Percentiles rank a stretch among this genome's conserved stretches.
These are phyloP conservation scores for Polyommatus iphigenia DNA, from an alignment of 2,888 invertebrate genomes.

Conservation along the genomic window DNA sequence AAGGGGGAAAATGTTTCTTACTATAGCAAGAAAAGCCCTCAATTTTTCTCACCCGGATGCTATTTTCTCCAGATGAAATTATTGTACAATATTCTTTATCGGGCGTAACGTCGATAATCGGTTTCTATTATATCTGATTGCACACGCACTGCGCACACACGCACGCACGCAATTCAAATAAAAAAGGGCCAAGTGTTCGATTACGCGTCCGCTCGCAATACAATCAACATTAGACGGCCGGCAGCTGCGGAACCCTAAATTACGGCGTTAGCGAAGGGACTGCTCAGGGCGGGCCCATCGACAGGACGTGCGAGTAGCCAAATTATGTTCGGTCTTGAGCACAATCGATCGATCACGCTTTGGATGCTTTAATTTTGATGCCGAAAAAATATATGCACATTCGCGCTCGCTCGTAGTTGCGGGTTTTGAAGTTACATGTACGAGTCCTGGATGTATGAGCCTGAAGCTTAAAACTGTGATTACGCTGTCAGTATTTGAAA, in stretches of 20 bases:
- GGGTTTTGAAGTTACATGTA: background rate
- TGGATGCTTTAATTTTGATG: background rate
- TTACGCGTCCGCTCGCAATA: conserved; percentile 62
- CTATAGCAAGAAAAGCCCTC: background rate
- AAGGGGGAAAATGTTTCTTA: background rate
- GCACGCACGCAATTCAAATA: conserved; percentile 48
- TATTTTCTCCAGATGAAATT: conserved; percentile 11
- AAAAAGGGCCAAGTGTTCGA: conserved; percentile 63
- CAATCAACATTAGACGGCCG: conserved; percentile 74
- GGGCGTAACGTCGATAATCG: conserved; percentile 28
- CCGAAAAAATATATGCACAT: background rate
- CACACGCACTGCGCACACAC: conserved; percentile 18
- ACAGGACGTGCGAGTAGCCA: background rate
- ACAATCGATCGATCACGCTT: background rate
- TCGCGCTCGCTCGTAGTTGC: background rate
- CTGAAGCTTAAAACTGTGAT: background rate
- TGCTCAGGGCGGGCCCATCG: conserved; percentile 41
- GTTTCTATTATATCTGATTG: conserved; percentile 29
- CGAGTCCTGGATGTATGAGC: background rate
- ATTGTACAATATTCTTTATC: conserved; percentile 26
- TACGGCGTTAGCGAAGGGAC: conserved; percentile 71
- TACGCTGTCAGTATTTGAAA: conserved; percentile 7
- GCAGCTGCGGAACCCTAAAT: conserved; percentile 75
- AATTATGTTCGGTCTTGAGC: conserved; percentile 7
- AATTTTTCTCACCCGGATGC: background rate